These are phyloP conservation scores for Pheosia gnoma DNA, from an alignment of 2,888 invertebrate species.

Conservation along the genomic window DNA sequence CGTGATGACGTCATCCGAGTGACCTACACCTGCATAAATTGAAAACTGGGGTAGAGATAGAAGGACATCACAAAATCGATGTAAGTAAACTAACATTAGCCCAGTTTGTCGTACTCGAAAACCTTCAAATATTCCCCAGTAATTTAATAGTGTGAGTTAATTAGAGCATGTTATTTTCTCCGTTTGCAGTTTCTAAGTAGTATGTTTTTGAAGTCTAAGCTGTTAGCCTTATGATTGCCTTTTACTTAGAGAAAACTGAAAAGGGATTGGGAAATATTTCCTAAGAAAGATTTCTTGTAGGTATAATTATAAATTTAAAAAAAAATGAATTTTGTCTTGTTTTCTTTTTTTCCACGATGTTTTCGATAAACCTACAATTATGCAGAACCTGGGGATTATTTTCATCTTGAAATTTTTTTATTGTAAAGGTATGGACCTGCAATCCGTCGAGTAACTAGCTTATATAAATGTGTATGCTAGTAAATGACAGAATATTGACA, in stretches of 20 bases:
- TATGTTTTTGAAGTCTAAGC: slow-evolving; percentile 42
- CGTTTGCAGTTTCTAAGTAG: slow-evolving; percentile 34
- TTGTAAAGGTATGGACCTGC: too few species aligned
- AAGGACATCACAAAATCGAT: slow-evolving; percentile 9
- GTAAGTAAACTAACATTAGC: too few species aligned
- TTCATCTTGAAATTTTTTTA: too few species aligned
- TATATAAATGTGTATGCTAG: too few species aligned
- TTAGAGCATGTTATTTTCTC: slow-evolving; percentile 36
- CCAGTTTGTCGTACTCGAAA: background rate
- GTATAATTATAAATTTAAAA: too few species aligned
- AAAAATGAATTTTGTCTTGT: too few species aligned
- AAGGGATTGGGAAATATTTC: slow-evolving; percentile 22
- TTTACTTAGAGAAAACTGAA: slow-evolving; percentile 39
- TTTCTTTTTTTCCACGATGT: too few species aligned
- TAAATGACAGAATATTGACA: too few species aligned
- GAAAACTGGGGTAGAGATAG: background rate
- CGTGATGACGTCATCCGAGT: too few species aligned
- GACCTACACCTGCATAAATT: background rate
- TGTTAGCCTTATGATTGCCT: slow-evolving; percentile 51
- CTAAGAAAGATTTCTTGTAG: background rate
- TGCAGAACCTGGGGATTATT: too few species aligned
- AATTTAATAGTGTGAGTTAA: background rate
- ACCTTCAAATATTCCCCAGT: slow-evolving; percentile 13
- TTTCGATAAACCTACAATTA: too few species aligned
- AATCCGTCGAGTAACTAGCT: too few species aligned